A percentile compares a stretch with the other conserved stretches of the same genome.
Conservation (phyloP, 2,113 vertebrate genomes). For the Takifugu bimaculatus region DNA sequence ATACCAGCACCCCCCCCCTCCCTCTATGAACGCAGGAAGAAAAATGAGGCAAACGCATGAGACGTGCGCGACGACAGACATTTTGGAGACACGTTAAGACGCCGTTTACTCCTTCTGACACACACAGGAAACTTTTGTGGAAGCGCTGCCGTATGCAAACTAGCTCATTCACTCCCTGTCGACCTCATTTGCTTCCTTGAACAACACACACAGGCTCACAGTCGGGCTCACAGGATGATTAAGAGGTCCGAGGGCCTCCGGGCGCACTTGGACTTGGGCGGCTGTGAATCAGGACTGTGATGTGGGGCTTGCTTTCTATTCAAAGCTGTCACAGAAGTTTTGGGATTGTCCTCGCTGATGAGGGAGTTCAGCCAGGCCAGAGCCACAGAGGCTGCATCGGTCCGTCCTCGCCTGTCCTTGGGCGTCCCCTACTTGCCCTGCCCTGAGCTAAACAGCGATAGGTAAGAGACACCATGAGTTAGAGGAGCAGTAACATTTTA, state of each 20-base stretch:
- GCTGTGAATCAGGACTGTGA: slow-evolving; percentile 70
- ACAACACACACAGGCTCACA: slow-evolving; percentile 31
- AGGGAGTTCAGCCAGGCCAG: slow-evolving; percentile 51
- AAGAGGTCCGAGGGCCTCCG: slow-evolving; percentile 56
- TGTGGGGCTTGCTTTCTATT: slow-evolving; percentile 67
- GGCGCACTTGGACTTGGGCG: slow-evolving; percentile 54
- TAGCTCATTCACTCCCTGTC: slow-evolving; percentile 54
- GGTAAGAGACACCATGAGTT: slow-evolving; percentile 22
- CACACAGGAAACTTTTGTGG: slow-evolving; percentile 45
- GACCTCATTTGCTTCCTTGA: slow-evolving; percentile 47
- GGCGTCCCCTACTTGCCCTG: slow-evolving; percentile 10
- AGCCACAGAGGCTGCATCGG: slow-evolving; percentile 39
- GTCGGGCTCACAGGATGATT: slow-evolving; percentile 55
- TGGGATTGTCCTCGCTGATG: slow-evolving; percentile 61
- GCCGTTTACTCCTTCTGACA: slow-evolving; percentile 52
- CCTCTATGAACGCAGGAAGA: not conserved
- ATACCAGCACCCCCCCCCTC: not conserved
- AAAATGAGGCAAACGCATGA: slow-evolving; percentile 19
- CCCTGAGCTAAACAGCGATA: slow-evolving; percentile 42
- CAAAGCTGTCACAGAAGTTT: slow-evolving; percentile 68
- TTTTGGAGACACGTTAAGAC: slow-evolving; percentile 34
- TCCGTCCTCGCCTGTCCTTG: slow-evolving; percentile 30
- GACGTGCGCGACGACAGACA: slow-evolving; percentile 12
- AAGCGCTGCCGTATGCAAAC: slow-evolving; percentile 53
- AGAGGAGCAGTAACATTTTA: too few relatives aligned